Evolutionary conservation across 1,140 invertebrate species (phyloP).

Genomic region (Chelonus insularis): DNA sequence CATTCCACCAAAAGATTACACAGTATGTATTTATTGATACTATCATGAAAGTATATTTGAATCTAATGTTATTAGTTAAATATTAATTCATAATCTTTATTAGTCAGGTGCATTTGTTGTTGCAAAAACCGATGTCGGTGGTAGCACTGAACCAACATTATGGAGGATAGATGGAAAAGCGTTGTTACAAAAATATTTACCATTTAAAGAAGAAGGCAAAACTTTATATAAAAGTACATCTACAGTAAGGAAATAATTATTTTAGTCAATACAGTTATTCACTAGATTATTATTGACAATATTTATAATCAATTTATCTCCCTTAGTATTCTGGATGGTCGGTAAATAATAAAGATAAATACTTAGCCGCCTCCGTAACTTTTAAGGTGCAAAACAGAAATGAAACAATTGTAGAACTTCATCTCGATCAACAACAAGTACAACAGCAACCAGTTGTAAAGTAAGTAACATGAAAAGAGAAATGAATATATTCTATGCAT

Average conservation of each 20-base stretch:
- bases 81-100: conserved; percentile 38
- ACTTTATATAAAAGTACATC: conserved; percentile 76
- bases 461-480: conserved; percentile 34
- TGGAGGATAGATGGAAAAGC: conserved; percentile 83
- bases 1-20: conserved; percentile 57
- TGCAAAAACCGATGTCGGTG: conserved; percentile 67
- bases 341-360: conserved; percentile 68
- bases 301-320: too few species aligned
- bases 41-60: too few species aligned
- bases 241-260: conserved; percentile 63
- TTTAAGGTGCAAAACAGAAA: conserved; percentile 61
- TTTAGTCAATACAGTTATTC: too few species aligned
- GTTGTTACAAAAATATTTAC: conserved; percentile 75
- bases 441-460: conserved; percentile 48
- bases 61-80: too few species aligned
- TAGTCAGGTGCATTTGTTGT: conserved; percentile 73
- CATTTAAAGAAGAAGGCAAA: conserved; percentile 71
- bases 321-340: conserved; percentile 73
- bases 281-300: not conserved
- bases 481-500: too few species aligned
- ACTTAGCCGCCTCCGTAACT: conserved; percentile 60
- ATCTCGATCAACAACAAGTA: conserved; percentile 46
- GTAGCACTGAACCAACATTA: conserved; percentile 66
- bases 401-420: conserved; percentile 62
- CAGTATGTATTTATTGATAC: conserved; percentile 39